A percentile compares a stretch with the other conserved stretches of the same genome.
Conservation (phyloP, 2,113 vertebrate species). For the Rhipidura dahli region DNA sequence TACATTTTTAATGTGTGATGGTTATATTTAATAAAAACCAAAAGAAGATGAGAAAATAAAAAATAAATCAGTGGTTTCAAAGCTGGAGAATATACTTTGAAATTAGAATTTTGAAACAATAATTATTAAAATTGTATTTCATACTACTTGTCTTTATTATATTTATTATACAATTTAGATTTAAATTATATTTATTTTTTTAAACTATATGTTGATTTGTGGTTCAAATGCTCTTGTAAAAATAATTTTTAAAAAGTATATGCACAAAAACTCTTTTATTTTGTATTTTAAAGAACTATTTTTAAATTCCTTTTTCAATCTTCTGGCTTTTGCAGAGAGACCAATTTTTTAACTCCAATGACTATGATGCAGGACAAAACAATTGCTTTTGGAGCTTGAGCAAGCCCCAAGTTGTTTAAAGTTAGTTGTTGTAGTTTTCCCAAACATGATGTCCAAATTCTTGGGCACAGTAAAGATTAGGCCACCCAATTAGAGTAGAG, state of each 20-base stretch:
- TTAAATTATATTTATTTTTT: neutral
- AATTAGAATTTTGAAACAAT: rapidly evolving
- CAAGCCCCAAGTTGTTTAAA: neutral
- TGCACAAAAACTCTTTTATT: rapidly evolving
- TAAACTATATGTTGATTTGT: neutral
- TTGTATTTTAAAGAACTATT: neutral
- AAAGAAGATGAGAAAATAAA: neutral
- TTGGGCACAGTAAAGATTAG: neutral
- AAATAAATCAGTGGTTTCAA: neutral
- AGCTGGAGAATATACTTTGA: neutral
- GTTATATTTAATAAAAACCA: neutral
- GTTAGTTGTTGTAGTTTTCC: rapidly evolving
- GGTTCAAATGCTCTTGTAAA: neutral
- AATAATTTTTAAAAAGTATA: rapidly evolving
- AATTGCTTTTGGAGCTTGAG: neutral
- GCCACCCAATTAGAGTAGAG: rapidly evolving
- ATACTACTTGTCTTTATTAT: neutral
- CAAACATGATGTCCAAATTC: neutral
- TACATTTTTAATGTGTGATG: neutral
- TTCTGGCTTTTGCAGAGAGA: neutral
- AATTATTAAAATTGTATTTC: neutral
- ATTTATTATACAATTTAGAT: neutral
- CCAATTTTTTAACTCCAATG: neutral
- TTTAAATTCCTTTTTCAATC: neutral
- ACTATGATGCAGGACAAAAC: neutral